phyloP scores from a whole-genome alignment of 2,888 invertebrate species.

The Aromia moschata region DNA sequence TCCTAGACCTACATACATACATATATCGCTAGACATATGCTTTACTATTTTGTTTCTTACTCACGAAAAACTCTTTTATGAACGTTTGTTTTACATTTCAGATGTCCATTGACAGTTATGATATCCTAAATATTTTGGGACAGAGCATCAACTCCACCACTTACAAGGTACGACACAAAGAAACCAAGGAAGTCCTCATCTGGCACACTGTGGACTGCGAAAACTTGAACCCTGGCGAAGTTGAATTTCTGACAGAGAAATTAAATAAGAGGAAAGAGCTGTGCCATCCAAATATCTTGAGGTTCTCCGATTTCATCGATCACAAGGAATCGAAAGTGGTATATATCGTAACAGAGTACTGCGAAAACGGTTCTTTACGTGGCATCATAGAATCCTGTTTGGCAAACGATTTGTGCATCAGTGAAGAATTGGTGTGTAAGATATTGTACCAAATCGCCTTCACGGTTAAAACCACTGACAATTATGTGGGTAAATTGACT shows the following conservation, averaged over 20 bases:
- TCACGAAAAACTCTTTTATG: too few relatives aligned
- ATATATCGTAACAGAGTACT: constrained; percentile 73
- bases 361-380: constrained; percentile 69
- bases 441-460: constrained; percentile 68
- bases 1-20: too few relatives aligned
- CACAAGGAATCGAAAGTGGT: constrained; percentile 67
- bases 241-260: constrained; percentile 56
- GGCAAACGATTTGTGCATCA: constrained; percentile 62
- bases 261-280: constrained; percentile 51
- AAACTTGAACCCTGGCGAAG: constrained; percentile 65
- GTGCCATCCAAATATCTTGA: constrained; percentile 48
- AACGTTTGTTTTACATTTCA: constrained; percentile 24
- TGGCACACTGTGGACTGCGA: constrained; percentile 73
- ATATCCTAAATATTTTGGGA: constrained; percentile 37
- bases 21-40: too few relatives aligned
- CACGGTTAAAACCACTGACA: constrained; percentile 64
- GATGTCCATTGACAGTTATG: constrained; percentile 43
- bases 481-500: constrained; percentile 53
- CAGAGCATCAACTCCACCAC: constrained; percentile 65
- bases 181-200: constrained; percentile 66
- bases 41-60: too few relatives aligned
- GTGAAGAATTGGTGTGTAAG: constrained; percentile 71
- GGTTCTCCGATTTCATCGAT: constrained; percentile 62
- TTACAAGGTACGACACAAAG: constrained; percentile 69
- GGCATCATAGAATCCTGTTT: constrained; percentile 66